Evolutionary conservation across 2,113 vertebrate species (phyloP).

Genomic region (Burhinus bistriatus): DNA sequence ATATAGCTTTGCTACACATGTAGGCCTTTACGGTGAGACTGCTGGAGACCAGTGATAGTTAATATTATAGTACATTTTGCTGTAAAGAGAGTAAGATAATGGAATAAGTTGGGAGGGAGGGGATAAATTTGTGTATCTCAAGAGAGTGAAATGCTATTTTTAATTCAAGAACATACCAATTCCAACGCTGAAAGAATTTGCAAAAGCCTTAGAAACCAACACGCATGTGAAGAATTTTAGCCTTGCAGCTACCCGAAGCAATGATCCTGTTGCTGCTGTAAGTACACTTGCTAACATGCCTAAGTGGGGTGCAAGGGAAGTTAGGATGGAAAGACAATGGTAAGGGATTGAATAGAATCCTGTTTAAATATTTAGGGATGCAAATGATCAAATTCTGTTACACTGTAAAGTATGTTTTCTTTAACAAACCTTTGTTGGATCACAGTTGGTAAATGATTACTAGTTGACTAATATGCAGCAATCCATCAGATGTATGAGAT

Average conservation of each 20-base stretch:
- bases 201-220: conserved; percentile 94
- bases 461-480: background rate
- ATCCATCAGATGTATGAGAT: background rate
- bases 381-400: background rate
- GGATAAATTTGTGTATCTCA: background rate
- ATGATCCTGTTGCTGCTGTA: conserved; percentile 92
- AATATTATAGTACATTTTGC: background rate
- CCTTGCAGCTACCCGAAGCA: conserved; percentile 93
- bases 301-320: background rate
- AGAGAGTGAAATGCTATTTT: conserved; percentile 44
- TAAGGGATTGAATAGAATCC: background rate
- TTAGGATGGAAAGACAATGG: background rate
- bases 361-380: background rate
- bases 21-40: background rate
- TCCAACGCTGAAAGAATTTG: conserved; percentile 93
- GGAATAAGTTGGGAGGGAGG: background rate
- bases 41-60: background rate
- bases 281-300: conserved; percentile 1
- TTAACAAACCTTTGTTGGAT: background rate
- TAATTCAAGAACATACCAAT: conserved; percentile 93
- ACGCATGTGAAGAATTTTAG: conserved; percentile 88
- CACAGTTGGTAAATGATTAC: background rate
- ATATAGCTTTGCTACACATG: background rate
- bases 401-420: background rate
- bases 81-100: background rate